Base-by-base conservation (phyloP, 2,888 invertebrate genomes). In the Tiphia femorata region DNA sequence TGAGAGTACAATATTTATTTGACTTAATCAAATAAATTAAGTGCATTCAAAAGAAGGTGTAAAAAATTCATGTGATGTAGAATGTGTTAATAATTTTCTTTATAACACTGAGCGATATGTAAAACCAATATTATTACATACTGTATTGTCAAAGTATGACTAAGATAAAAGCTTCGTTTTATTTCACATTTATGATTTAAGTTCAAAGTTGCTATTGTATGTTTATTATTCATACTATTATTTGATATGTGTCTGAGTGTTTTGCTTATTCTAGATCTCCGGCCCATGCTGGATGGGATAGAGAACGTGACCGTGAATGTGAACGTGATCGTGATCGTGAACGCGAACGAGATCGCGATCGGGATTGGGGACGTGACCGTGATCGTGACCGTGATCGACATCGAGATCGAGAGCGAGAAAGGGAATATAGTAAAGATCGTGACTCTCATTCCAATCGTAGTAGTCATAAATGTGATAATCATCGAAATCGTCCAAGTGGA, bases 381-480 rank as follows among this genome's bases (percentile, higher is more conserved):
- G 38, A 38, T 3, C 2, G 33, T 4, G 33, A 33, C 2, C 33
- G 33, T 33, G 33, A 33, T 33, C 33, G 12, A 12, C 12, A 33
- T 33, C 33, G 33, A 14, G 64, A 44, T 21, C 37, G 57, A 41
- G 54, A 74, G 37, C 69, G 66, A 46, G 80, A 77, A 16, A 76
- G 74, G 54, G 77, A 76, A 14, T 67, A 67, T 12, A 75, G 73
- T 12, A 64, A 75, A 50, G 80, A 81, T 57, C 81, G 83, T 75
- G 80, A 82, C 40, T 72, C 67, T 40, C 76, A 76, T 49, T 76
- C 81, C 1, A 81, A 77, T 64, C 77, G 78, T 35, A 74, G 76
- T 61, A 73, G 75, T 21, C 33, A 14, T 33, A 71, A 76, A 50
- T 78, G 72, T 49, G 79, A 81, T 17, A 64, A 54, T 57, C 72